Base-by-base conservation (phyloP, 2,888 invertebrate genomes). In the Drosophila fungiperda region DNA sequence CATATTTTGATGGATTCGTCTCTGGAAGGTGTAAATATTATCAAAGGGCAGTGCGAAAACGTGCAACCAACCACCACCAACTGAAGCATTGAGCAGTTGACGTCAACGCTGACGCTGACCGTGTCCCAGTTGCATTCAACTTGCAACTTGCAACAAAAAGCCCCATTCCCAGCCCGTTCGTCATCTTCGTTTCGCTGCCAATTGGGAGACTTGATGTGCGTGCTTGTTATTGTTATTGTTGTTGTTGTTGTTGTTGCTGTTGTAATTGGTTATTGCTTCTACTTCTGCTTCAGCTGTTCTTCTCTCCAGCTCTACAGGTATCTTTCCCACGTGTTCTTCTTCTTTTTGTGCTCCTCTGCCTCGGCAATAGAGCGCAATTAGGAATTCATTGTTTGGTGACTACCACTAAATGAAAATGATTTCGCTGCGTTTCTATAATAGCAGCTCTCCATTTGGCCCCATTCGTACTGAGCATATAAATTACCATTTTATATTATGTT, bases 1-100 rank as follows among this genome's bases (percentile, higher is more conserved):
- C 82, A 87, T 89, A 78, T 88, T 81, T 82, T 83, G 84, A 84
- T 89, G 84, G 77, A 86, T 89, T 88, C 79, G 81, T 80, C 83
- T 82, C 75, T 78, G 70, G 73, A 73, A 83, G 86, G 81, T 89
- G 76, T 86, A 79, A 79, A 86, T 80, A 86, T 85, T 83, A 85
- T 77, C 82, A 80, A 78, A 79, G 86, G 71, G 78, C 82, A 78
- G 84, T 76, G 83, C 85, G 83, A 83, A 83, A 83, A 78, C 83
- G 85, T 82, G 80, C 83, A 83, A 60, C 65, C 65, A 64, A 65
- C 59, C 61, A 35, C 42, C 45, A 40, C 40, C n/a, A 40, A 9
- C 40, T 55, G 53, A 61, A 59, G 35, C 59, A 33, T 17, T 33
- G 58, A 58, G 12, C 0, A 45, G 45, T 23, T 23, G 33, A 55